Evolutionary conservation across 2,113 vertebrate genomes (phyloP), one percentile per base, ranked within the genome.

Genomic region (Pelodiscus sinensis): DNA sequence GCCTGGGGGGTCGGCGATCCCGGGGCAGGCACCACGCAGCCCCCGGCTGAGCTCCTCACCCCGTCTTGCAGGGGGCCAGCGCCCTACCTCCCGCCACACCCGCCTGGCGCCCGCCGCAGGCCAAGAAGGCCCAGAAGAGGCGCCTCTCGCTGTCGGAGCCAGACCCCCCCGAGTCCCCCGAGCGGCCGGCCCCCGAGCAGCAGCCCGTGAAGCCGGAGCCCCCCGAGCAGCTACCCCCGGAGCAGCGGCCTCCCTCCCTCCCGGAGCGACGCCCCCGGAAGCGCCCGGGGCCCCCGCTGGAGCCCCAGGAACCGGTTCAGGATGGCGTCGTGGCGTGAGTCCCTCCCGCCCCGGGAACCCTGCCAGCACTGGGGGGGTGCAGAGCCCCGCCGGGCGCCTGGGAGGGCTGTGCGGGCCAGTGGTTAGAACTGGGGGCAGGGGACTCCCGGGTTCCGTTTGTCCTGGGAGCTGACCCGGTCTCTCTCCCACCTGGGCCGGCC

Each of bases 241-340:
- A 95, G 89, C 90, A 81, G 65, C 83, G 88, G 86, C 25, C 81
- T 92, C 19, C 89, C 52, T 38, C 90, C 81, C 85, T 84, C 82
- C 84, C 60, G 18, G 68, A 77, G 9, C 54, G 15, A 57, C 81
- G 87, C 11, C 65, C 89, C 13, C 55, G 51, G 79, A 87, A 79
- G 35, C 81, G 68, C 12, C 31, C 18, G 55, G 56, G 18, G 62
- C 81, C 55, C 56, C 81, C 11, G 5, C 52, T 6, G 22, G 81
- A 38, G 60, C 62, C n/a, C 52, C 77, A 18, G 65, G 65, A 68
- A 2, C 19, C 31, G 16, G 65, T 3, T 13, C 77, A 51, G 50
- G 77, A 79, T 4, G 25, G 50, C 27, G 15, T 52, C 9, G 77
- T 52, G 50, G 77, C 77, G 77, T 79, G 77, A 79, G 77, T 79